Conservation (phyloP, 2,113 vertebrate species). For the Probosciger aterrimus region DNA sequence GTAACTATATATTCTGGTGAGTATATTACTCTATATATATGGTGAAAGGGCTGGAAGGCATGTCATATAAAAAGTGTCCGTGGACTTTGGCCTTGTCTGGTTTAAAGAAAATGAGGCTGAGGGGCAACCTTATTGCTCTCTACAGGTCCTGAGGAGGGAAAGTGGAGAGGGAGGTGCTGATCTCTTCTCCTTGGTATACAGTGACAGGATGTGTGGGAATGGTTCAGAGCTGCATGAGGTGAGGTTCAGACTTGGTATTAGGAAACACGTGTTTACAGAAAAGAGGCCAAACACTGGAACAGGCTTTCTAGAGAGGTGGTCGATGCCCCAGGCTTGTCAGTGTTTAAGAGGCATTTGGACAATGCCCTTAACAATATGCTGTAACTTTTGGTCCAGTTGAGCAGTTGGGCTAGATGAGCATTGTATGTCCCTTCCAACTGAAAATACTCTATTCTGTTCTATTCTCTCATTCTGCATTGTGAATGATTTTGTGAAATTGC, state of each 20-base stretch:
- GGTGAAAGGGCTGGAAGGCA: neutral
- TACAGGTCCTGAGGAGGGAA: neutral
- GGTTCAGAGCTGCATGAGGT: neutral
- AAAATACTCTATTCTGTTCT: neutral
- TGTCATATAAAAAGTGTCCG: accelerated
- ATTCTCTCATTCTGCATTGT: neutral
- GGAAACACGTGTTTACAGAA: neutral
- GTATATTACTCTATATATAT: neutral
- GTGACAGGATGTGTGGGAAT: accelerated
- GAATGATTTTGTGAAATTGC: neutral
- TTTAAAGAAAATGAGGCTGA: neutral
- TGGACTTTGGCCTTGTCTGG: neutral
- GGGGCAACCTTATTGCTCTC: accelerated
- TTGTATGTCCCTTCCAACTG: neutral
- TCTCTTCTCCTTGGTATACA: neutral
- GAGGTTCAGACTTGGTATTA: neutral
- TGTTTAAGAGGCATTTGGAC: neutral
- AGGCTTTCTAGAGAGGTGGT: neutral
- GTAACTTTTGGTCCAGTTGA: neutral
- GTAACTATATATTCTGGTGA: neutral
- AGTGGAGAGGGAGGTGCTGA: neutral
- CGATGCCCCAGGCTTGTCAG: accelerated
- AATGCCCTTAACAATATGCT: neutral
- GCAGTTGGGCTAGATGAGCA: neutral
- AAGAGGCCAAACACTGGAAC: neutral